These are phyloP conservation scores for Melanophora roralis DNA, from an alignment of 2,888 invertebrate genomes.

Conservation along the genomic window DNA sequence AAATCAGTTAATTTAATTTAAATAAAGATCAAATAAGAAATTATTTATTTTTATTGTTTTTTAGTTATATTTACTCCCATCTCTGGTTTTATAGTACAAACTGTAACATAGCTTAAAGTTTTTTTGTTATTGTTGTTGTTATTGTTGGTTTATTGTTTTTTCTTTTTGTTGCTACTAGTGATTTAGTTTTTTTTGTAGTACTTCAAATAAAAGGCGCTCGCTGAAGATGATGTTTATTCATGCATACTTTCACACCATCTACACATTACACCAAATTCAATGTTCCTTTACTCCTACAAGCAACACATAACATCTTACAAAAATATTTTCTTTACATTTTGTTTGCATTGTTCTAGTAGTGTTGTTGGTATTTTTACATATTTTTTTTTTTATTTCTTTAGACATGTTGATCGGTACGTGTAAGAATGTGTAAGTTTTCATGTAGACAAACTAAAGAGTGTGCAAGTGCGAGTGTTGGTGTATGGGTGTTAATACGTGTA, in stretches of 20 bases:
- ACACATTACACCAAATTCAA: slow-evolving; percentile 39
- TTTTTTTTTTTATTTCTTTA: slow-evolving; percentile 7
- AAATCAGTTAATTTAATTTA: not conserved
- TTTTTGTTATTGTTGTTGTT: slow-evolving; percentile 11
- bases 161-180: not conserved
- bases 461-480: not conserved
- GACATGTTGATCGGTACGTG: not conserved
- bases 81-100: not conserved
- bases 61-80: not conserved
- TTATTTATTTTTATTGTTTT: too few species aligned
- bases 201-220: slow-evolving; percentile 41
- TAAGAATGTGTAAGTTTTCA: not conserved
- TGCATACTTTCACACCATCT: slow-evolving; percentile 36
- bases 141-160: not conserved
- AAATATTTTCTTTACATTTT: not conserved
- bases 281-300: not conserved
- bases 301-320: not conserved
- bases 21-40: not conserved
- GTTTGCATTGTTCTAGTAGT: not conserved
- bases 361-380: too few species aligned
- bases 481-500: not conserved
- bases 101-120: not conserved
- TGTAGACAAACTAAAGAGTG: not conserved
- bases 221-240: slow-evolving; percentile 52
- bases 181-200: not conserved